These are phyloP conservation scores for Aphidius gifuensis DNA, from an alignment of 1,140 invertebrate species.

Conservation along the genomic window DNA sequence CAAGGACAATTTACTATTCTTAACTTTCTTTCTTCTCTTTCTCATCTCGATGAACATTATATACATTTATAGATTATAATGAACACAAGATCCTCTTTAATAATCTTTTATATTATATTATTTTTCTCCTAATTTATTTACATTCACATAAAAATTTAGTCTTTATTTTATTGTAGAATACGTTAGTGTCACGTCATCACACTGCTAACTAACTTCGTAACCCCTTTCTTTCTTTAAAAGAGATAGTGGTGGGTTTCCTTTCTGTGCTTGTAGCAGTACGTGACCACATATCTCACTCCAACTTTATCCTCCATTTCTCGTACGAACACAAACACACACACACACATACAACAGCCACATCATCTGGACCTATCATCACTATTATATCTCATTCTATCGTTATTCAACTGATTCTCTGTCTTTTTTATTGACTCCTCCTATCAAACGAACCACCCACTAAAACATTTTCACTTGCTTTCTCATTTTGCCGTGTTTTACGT, in stretches of 20 bases:
- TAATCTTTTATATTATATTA: not conserved
- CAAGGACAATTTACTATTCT: constrained; percentile 44
- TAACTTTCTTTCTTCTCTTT: constrained; percentile 24
- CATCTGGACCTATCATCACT: constrained; percentile 15
- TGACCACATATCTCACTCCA: constrained; percentile 32
- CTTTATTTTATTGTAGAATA: constrained; percentile 22
- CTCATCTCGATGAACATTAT: not conserved
- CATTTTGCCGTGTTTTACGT: not conserved
- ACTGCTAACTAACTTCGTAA: constrained; percentile 45
- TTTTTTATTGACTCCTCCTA: not conserved
- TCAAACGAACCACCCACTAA: not conserved
- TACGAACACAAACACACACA: not conserved
- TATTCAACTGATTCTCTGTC: not conserved
- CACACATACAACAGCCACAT: not conserved
- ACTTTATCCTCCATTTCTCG: constrained; percentile 2
- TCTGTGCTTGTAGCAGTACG: constrained; percentile 34
- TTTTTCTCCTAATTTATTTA: not conserved
- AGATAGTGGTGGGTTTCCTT: constrained; percentile 31
- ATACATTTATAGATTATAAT: too few relatives aligned
- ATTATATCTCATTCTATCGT: constrained; percentile 2
- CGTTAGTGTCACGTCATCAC: constrained; percentile 36
- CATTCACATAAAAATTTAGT: constrained; percentile 6
- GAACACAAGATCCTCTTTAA: too few relatives aligned
- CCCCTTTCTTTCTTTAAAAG: constrained; percentile 26
- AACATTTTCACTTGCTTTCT: constrained; percentile 1